Base-by-base conservation (phyloP, 2,797 vertebrate species). In the Trachurus trachurus region DNA sequence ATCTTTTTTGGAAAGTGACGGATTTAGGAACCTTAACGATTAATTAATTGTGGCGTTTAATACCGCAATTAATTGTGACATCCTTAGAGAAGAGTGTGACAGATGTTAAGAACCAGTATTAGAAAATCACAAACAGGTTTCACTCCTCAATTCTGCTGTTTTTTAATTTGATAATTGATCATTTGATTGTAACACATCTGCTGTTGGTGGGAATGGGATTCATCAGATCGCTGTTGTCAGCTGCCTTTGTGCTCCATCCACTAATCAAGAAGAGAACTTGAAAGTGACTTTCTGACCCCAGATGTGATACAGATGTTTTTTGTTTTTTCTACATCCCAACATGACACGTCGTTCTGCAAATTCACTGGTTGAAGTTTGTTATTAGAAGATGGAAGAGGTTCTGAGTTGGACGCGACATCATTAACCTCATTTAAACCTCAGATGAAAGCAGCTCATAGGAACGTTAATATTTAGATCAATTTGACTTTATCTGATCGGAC, bases 131-230 rank as follows among this genome's bases (percentile, higher is more conserved):
- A 49, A 3, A 3, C 45, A 19, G n/a, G 9, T 40, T 22, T 61
- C 26, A 21, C 52, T 47, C 37, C 39, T 42, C 45, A 29, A 22
- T 45, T 66, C 12, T 45, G 26, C 37, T 72, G n/a, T 64, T 40
- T n/a, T 64, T 40, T 2, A 3, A 2, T 50, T 34, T 39, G 22
- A 58, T 7, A 63, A 22, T 1, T 44, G 16, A 9, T 67, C 1
- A 56, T 44, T 45, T 50, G 44, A 78, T 62, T n/a, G 6, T 13
- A 15, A 16, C 31, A 9, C 37, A 9, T 22, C 8, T 29, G 26
- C 1, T 60, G 42, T 31, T 64, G 64, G 60, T 39, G 3, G 56
- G 71, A 56, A 50, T 29, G 5, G 49, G 17, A 66, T 66, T 40
- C 1, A 78, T 39, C 26, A 26, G 40, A 68, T 76, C 26, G 13